A percentile compares a stretch with the other conserved stretches of the same genome.
phyloP scores from a whole-genome alignment of 2,797 vertebrate species.

The Melanogrammus aeglefinus region DNA sequence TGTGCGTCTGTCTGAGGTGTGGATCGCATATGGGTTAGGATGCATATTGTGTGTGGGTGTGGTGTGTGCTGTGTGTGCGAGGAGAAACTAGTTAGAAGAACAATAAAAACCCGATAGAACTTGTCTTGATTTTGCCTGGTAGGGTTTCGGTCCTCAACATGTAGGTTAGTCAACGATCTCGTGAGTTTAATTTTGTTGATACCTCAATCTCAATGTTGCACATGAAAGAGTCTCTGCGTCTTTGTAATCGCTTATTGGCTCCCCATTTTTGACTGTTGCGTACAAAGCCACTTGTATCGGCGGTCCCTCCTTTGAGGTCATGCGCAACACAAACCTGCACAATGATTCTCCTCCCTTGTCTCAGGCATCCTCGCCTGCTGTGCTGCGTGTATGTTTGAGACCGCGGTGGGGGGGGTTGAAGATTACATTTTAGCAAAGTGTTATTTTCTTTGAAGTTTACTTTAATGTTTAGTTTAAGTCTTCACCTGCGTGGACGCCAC shows the following conservation, averaged over 20 bases:
- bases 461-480: not conserved
- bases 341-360: not conserved
- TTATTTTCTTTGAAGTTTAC: conserved; percentile 10
- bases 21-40: not conserved
- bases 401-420: not conserved
- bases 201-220: not conserved
- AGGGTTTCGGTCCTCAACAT: conserved; percentile 37
- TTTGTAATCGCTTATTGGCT: not conserved
- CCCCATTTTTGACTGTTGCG: not conserved
- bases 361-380: not conserved
- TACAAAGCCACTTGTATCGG: not conserved
- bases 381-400: not conserved
- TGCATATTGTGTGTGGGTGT: not conserved
- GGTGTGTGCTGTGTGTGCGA: not conserved
- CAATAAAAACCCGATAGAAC: conserved; percentile 42
- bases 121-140: conserved; percentile 31
- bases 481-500: not conserved
- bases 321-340: not conserved
- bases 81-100: not conserved
- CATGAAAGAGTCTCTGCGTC: conserved; percentile 16
- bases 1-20: not conserved
- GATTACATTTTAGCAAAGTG: conserved; percentile 16
- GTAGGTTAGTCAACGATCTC: conserved; percentile 36
- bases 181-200: conserved; percentile 39
- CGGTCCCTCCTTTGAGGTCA: not conserved